A percentile compares a stretch with the other conserved stretches of the same genome.
Conservation (phyloP, 1,140 invertebrate genomes). For the Epicauta chinensis region DNA sequence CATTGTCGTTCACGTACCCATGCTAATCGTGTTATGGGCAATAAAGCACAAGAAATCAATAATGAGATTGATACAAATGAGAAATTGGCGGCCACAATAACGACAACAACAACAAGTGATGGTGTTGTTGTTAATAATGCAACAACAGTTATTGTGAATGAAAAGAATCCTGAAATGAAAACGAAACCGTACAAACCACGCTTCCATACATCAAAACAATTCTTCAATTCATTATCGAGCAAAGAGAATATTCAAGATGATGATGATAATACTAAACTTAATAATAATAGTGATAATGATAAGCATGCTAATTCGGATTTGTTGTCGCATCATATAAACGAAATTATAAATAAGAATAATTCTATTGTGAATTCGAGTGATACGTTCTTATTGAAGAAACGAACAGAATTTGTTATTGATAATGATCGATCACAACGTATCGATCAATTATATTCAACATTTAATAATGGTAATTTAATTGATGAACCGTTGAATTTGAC, state of each 20-base stretch:
- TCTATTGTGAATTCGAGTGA: conserved; percentile 34
- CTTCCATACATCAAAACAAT: conserved; percentile 33
- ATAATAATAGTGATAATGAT: neutral
- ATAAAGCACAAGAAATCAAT: conserved; percentile 27
- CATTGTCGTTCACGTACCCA: conserved; percentile 78
- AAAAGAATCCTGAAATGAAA: conserved; percentile 58
- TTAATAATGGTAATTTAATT: conserved; percentile 1
- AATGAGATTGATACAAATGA: conserved; percentile 9
- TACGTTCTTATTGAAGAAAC: conserved; percentile 24
- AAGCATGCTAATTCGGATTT: conserved; percentile 19
- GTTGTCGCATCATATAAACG: conserved; percentile 36
- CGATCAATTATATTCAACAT: conserved; percentile 4
- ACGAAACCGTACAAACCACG: conserved; percentile 41
- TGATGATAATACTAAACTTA: too few relatives aligned
- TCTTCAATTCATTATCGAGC: conserved; percentile 11
- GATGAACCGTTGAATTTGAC: conserved; percentile 63
- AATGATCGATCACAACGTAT: neutral
- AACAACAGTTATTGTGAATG: conserved; percentile 46
- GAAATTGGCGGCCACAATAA: too few relatives aligned
- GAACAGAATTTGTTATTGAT: neutral
- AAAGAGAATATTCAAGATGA: conserved; percentile 13
- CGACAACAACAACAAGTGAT: neutral
- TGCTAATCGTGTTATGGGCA: conserved; percentile 47
- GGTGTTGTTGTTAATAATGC: neutral
- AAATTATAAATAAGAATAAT: conserved; percentile 39